Percentiles rank a stretch among this genome's conserved stretches.
Conservation (phyloP, 2,113 vertebrate species). For the Eubucco bourcierii region DNA sequence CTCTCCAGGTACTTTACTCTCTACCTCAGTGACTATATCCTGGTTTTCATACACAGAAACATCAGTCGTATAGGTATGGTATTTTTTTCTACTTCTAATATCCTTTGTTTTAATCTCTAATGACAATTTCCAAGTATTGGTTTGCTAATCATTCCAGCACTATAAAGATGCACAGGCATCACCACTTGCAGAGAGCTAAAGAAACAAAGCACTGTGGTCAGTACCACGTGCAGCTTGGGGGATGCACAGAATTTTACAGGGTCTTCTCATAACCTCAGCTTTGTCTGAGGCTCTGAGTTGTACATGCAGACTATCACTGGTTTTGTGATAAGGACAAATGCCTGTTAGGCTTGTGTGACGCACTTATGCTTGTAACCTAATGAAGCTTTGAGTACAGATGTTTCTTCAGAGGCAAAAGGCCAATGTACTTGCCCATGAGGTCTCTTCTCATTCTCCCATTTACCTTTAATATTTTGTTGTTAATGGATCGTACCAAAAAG, state of each 20-base stretch:
- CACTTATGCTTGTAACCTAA: slow-evolving; percentile 13
- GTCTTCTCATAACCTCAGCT: neutral
- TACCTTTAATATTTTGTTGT: slow-evolving; percentile 62
- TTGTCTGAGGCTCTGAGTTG: neutral
- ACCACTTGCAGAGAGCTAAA: neutral
- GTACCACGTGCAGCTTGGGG: too few species aligned
- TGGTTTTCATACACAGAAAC: neutral
- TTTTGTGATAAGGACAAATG: slow-evolving; percentile 12
- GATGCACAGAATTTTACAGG: neutral
- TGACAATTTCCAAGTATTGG: neutral
- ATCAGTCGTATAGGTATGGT: neutral
- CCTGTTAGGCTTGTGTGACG: slow-evolving; percentile 7
- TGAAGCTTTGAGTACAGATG: slow-evolving; percentile 44
- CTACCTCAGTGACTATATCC: neutral
- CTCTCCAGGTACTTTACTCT: neutral
- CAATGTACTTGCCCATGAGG: neutral
- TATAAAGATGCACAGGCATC: neutral
- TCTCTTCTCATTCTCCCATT: slow-evolving; percentile 7
- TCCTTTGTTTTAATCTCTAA: neutral
- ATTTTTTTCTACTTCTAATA: neutral
- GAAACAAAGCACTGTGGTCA: neutral
- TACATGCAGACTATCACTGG: neutral
- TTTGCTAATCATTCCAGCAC: neutral
- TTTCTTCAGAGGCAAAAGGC: slow-evolving; percentile 23
- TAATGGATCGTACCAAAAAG: slow-evolving; percentile 68